Evolutionary conservation across 1,140 invertebrate species (phyloP).

Genomic region (Elymnias hypermnestra): DNA sequence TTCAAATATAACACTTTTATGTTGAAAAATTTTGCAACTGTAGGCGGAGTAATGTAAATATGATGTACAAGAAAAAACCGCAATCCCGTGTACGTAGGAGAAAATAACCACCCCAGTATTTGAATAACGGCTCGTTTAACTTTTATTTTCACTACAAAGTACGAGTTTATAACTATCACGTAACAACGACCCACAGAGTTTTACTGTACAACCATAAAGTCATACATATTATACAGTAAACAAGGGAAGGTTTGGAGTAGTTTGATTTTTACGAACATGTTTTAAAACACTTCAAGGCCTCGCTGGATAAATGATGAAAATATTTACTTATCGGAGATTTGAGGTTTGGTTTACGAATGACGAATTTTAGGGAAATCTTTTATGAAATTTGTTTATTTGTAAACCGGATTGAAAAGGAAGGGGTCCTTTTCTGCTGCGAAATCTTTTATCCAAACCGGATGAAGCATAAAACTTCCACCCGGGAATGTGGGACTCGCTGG

Average conservation of each 20-base stretch:
- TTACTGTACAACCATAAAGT: slow-evolving; percentile 11
- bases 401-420: too few relatives aligned
- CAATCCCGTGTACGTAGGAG: slow-evolving; percentile 8
- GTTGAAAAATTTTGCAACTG: neutral
- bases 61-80: slow-evolving; percentile 7
- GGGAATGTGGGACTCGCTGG: too few relatives aligned
- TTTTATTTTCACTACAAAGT: slow-evolving; percentile 11
- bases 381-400: too few relatives aligned
- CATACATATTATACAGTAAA: slow-evolving; percentile 5
- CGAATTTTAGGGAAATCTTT: too few relatives aligned
- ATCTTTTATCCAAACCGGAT: too few relatives aligned
- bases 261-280: slow-evolving; percentile 4
- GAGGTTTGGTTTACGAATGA: too few relatives aligned
- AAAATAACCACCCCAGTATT: slow-evolving; percentile 5
- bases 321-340: too few relatives aligned
- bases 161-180: slow-evolving; percentile 12
- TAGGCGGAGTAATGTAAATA: neutral
- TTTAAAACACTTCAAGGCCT: too few relatives aligned
- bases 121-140: slow-evolving; percentile 8
- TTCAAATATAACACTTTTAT: neutral
- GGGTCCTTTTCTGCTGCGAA: too few relatives aligned
- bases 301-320: too few relatives aligned
- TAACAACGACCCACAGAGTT: slow-evolving; percentile 7
- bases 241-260: slow-evolving; percentile 1
- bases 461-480: too few relatives aligned